Percentiles rank a stretch among this genome's conserved stretches.
Evolutionary conservation across 1,140 invertebrate species (phyloP).

Genomic region (Colletes gigas): DNA sequence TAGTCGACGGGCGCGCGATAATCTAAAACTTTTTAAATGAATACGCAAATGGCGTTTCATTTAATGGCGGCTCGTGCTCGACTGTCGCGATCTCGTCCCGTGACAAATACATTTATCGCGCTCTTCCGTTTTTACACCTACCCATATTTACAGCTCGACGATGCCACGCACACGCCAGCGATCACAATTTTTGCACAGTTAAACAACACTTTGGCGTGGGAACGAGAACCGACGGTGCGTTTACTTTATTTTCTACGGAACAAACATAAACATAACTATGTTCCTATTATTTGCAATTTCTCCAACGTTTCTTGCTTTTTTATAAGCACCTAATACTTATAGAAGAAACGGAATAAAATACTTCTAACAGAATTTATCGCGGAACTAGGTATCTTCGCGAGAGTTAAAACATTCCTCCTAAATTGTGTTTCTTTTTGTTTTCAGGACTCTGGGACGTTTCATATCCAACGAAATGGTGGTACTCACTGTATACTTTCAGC

Average conservation of each 20-base stretch:
- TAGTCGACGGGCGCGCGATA: background rate
- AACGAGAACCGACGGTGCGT: no score
- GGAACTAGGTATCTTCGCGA: no score
- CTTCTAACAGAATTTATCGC: no score
- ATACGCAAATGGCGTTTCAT: background rate
- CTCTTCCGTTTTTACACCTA: background rate
- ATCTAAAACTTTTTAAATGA: conserved; percentile 20
- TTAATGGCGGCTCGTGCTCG: background rate
- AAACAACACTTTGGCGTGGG: no score
- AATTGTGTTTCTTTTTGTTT: background rate
- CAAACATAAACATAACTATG: no score
- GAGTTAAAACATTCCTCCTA: no score
- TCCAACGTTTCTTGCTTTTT: no score
- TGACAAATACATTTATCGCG: background rate
- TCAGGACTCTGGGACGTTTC: background rate
- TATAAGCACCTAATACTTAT: no score
- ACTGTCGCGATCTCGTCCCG: background rate
- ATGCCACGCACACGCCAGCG: background rate
- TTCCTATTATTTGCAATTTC: no score
- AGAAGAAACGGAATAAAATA: no score
- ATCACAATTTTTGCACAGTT: no score
- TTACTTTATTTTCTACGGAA: no score
- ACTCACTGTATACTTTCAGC: conserved; percentile 86
- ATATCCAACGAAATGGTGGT: background rate
- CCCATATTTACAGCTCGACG: background rate